Base-by-base conservation (phyloP, 2,888 invertebrate genomes). In the Cetonia aurata region DNA sequence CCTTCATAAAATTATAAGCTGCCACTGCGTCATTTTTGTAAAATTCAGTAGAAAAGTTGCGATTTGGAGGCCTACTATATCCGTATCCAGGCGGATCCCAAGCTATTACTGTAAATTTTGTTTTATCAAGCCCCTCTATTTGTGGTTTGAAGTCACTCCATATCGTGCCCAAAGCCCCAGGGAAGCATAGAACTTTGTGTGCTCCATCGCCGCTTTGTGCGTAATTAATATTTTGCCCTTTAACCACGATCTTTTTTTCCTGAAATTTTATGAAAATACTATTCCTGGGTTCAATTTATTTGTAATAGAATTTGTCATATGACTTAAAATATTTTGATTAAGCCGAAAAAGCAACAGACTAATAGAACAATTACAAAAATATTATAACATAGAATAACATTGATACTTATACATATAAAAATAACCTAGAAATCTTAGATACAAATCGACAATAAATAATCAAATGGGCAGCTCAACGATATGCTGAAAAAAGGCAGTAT, bases 51-150 rank as follows among this genome's bases (percentile, higher is more conserved):
- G 88, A 85, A 80, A 94, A 96, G n/a, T 88, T 85, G 74, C 93
- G 88, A 25, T 89, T 86, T 0, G 95, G 95, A 0, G 95, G 96
- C 73, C 92, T 87, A 71, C 95, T 95, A 72, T 90, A 89, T 0
- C 96, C 96, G 85, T 94, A 96, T 0, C 96, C 96, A 0, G 94
- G 93, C 0, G 96, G 95, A 83, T 96, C 96, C 93, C 93, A 94
- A 0, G 89, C 92, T 8, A 92, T 83, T 31, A 92, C 75, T 0
- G 90, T 91, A 75, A 92, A 89, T 78, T 89, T 88, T 1, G 87
- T 83, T 72, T 82, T 84, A 80, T 91, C 86, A 41, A 94, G 84
- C 69, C 90, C 87, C 76, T 92, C 89, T 8, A 94, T 86, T 84
- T 94, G 94, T 0, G 93, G 92, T 74, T 88, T 90, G 79, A 95